These are phyloP conservation scores for Falco concolor DNA, from an alignment of 2,797 vertebrate species.

Conservation along the genomic window DNA sequence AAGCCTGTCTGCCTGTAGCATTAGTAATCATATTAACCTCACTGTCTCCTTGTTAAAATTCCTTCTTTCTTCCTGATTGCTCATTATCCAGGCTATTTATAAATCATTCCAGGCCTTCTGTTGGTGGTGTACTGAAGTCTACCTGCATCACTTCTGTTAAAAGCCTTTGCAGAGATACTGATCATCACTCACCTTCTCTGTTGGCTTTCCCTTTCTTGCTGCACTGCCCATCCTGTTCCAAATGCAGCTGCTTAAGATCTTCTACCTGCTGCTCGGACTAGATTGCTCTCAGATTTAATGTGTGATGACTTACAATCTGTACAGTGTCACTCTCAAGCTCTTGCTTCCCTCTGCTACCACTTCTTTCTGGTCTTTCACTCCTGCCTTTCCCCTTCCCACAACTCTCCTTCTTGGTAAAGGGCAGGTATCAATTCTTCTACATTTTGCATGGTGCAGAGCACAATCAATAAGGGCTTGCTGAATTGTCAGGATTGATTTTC, in stretches of 20 bases:
- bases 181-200: not conserved
- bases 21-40: not conserved
- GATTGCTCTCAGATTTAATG: not conserved
- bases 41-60: constrained; percentile 13
- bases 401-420: not conserved
- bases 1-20: not conserved
- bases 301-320: not conserved
- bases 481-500: not conserved
- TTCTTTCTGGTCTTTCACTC: not conserved
- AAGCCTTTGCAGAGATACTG: not conserved
- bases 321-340: not conserved
- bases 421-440: not conserved
- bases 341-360: not conserved
- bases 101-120: not conserved
- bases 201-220: not conserved
- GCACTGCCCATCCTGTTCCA: not conserved
- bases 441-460: not conserved
- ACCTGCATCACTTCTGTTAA: not conserved
- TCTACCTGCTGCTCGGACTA: not conserved
- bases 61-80: constrained; percentile 3
- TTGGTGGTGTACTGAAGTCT: not conserved
- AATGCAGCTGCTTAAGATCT: not conserved
- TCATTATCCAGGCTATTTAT: constrained; percentile 6
- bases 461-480: not conserved
- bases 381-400: not conserved